These are phyloP conservation scores for Drosophila pallidifrons DNA, from an alignment of 1,140 invertebrate species.

Conservation along the genomic window DNA sequence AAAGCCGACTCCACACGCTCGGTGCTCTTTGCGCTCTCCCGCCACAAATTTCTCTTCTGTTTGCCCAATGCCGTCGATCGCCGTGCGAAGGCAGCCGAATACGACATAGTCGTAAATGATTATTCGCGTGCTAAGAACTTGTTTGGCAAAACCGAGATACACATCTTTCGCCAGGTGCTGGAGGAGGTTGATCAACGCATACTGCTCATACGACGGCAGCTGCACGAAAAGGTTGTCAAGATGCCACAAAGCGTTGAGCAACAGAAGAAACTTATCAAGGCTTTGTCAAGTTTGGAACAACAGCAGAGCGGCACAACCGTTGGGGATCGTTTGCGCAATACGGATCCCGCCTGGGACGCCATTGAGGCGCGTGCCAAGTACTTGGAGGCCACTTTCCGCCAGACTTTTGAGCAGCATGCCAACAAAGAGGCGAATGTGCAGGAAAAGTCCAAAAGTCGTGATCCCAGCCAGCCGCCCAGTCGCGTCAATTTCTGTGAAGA, in stretches of 20 bases:
- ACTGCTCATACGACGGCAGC: conserved; percentile 90
- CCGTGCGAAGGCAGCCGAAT: conserved; percentile 97
- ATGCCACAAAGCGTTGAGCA: conserved; percentile 96
- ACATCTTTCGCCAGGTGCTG: conserved; percentile 94
- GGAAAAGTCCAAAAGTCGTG: conserved; percentile 76
- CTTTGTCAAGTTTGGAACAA: conserved; percentile 89
- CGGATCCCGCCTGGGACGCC: conserved; percentile 97
- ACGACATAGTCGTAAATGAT: conserved; percentile 99
- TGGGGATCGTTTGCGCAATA: conserved; percentile 70
- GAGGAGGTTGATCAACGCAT: conserved; percentile 96
- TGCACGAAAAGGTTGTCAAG: conserved; percentile 93
- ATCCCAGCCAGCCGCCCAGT: conserved; percentile 69
- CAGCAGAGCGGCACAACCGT: conserved; percentile 78
- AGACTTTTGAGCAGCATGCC: conserved; percentile 77
- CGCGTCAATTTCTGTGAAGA: conserved; percentile 84
- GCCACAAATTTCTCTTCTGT: conserved; percentile 96
- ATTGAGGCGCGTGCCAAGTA: conserved; percentile 93
- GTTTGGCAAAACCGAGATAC: conserved; percentile 97
- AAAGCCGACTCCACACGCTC: conserved; percentile 98
- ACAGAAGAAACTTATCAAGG: conserved; percentile 96
- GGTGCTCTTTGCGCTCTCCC: conserved; percentile 95
- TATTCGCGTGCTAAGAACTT: conserved; percentile 98
- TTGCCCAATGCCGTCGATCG: conserved; percentile 97
- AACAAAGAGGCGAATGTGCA: conserved; percentile 67
- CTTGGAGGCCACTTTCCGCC: conserved; percentile 86